Evolutionary conservation across 35 echinoderm and acorn worm genomes (phyloP).

Genomic region (Stichopus chloronotus): DNA sequence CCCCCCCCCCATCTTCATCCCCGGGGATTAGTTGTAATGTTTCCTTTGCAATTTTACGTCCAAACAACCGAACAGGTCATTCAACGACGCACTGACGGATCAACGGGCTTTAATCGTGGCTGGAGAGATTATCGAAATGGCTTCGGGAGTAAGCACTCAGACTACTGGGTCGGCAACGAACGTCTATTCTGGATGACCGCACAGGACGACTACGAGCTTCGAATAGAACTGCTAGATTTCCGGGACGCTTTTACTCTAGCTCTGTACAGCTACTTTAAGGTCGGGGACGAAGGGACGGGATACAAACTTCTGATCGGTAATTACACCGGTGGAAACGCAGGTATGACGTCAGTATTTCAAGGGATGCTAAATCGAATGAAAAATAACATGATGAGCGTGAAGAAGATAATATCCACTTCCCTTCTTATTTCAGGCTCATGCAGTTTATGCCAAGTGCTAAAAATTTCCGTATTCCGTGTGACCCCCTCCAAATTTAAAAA

Average conservation of each 20-base stretch:
- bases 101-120: slow-evolving; percentile 20
- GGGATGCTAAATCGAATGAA: neutral
- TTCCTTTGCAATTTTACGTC: too few relatives aligned
- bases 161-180: slow-evolving; percentile 69
- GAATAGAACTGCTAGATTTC: slow-evolving; percentile 61
- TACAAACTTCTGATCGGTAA: slow-evolving; percentile 55
- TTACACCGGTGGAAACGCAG: slow-evolving; percentile 52
- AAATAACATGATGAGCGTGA: neutral
- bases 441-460: neutral
- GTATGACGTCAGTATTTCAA: neutral
- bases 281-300: slow-evolving; percentile 33
- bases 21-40: too few relatives aligned
- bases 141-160: slow-evolving; percentile 54
- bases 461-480: too few relatives aligned
- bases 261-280: slow-evolving; percentile 29
- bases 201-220: slow-evolving; percentile 59
- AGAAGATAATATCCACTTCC: neutral
- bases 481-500: too few relatives aligned
- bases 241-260: neutral
- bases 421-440: neutral
- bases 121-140: slow-evolving; percentile 65
- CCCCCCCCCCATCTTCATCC: too few relatives aligned
- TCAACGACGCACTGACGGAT: neutral
- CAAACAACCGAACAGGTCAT: slow-evolving; percentile 1
- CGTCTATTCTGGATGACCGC: slow-evolving; percentile 49